These are phyloP conservation scores for Loriculus beryllinus DNA, from an alignment of 2,797 vertebrate species.

Conservation along the genomic window DNA sequence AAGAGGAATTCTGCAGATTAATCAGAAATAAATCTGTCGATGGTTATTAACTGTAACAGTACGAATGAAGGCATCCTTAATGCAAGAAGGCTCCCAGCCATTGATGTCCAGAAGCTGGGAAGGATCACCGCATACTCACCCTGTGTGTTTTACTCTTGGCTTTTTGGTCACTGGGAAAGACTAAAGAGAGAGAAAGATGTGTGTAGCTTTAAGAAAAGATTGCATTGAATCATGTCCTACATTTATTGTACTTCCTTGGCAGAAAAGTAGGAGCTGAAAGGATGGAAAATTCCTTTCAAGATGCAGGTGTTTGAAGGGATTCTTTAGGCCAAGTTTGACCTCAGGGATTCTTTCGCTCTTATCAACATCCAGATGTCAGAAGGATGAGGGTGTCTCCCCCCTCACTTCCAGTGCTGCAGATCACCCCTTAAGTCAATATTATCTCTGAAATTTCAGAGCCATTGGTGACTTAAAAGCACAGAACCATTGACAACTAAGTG, in stretches of 20 bases:
- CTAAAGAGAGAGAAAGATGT: neutral
- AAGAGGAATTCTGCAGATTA: neutral
- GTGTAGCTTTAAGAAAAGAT: slow-evolving; percentile 5
- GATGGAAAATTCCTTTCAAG: slow-evolving; percentile 61
- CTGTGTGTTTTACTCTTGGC: neutral
- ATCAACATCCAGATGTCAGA: slow-evolving; percentile 3
- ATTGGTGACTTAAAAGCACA: slow-evolving; percentile 39
- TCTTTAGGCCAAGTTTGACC: slow-evolving; percentile 38
- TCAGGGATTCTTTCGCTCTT: slow-evolving; percentile 37
- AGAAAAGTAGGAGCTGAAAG: slow-evolving; percentile 39
- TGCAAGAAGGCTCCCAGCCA: neutral
- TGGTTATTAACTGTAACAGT: neutral
- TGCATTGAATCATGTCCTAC: neutral
- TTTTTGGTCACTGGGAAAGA: neutral
- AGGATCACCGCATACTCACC: neutral
- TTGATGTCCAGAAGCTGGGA: neutral
- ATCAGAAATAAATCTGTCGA: neutral
- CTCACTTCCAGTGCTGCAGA: neutral
- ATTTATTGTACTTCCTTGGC: slow-evolving; percentile 52
- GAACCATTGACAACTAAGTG: slow-evolving; percentile 17
- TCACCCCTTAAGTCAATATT: slow-evolving; percentile 22
- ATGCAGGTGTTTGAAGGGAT: slow-evolving; percentile 34
- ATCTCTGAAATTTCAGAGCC: slow-evolving; percentile 34
- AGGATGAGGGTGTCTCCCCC: neutral
- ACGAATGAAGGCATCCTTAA: neutral